phyloP scores from a whole-genome alignment of 2,888 invertebrate genomes.

The Gerris lacustris region DNA sequence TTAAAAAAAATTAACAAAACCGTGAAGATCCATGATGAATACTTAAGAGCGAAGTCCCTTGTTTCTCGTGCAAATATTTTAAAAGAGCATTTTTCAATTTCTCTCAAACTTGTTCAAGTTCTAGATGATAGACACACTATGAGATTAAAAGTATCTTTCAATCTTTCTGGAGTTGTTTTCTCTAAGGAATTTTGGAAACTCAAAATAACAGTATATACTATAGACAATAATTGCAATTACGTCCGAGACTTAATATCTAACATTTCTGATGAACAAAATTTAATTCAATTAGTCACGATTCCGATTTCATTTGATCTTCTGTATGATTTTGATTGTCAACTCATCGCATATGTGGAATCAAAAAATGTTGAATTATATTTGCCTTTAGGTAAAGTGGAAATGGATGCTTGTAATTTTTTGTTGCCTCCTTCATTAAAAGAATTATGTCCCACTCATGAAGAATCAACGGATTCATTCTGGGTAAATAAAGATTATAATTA shows the following conservation, averaged over 20 bases:
- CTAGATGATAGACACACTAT: not conserved
- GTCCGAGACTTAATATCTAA: not conserved
- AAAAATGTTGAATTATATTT: not conserved
- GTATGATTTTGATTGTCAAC: slow-evolving; percentile 1
- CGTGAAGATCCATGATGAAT: not conserved
- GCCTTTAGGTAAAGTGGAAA: not conserved
- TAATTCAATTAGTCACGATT: not conserved
- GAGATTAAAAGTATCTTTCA: not conserved
- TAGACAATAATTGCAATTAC: not conserved
- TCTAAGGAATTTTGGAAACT: not conserved
- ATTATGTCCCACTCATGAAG: not conserved
- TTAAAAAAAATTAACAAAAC: not conserved
- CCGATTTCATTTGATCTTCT: not conserved
- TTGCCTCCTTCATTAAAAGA: not conserved
- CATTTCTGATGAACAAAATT: not conserved
- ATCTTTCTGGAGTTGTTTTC: not conserved
- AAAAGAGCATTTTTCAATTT: not conserved
- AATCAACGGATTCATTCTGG: not conserved
- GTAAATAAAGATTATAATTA: not conserved
- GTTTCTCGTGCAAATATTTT: not conserved
- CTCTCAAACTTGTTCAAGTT: not conserved
- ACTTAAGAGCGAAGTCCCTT: not conserved
- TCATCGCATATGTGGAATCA: not conserved
- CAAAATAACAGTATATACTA: not conserved
- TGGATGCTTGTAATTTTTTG: not conserved